These are phyloP conservation scores for Grapholita molesta DNA, from an alignment of 1,140 invertebrate species.

Conservation along the genomic window DNA sequence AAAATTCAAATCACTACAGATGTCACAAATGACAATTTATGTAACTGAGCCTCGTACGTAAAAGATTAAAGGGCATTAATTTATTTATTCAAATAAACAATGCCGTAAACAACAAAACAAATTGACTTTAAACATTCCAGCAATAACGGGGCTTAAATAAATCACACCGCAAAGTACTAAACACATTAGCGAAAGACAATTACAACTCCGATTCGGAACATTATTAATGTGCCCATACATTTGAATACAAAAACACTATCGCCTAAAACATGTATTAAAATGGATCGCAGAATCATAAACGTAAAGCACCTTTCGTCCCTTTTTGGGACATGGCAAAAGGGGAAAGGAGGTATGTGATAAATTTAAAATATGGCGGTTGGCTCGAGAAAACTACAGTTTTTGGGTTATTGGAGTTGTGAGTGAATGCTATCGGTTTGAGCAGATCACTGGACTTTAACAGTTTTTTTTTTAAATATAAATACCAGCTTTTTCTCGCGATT, in stretches of 20 bases:
- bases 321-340: neutral
- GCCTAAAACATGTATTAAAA: conserved; percentile 12
- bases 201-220: neutral
- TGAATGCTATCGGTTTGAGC: neutral
- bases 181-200: conserved; percentile 12
- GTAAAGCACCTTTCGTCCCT: conserved; percentile 2
- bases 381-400: neutral
- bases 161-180: conserved; percentile 8
- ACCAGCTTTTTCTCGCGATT: neutral
- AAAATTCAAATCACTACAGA: too few relatives aligned
- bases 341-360: conserved; percentile 2
- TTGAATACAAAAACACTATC: conserved; percentile 4
- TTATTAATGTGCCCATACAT: conserved; percentile 6
- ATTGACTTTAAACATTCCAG: neutral
- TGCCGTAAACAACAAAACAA: neutral
- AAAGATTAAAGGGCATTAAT: too few relatives aligned
- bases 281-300: neutral
- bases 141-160: neutral
- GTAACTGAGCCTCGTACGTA: too few relatives aligned
- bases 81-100: neutral
- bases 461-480: neutral
- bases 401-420: neutral
- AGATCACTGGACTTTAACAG: neutral
- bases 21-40: too few relatives aligned
- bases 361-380: neutral